A percentile compares a stretch with the other conserved stretches of the same genome.
Conservation (phyloP, 64 coral and sea anemone species). For the Dendrophyllia cribrosa region DNA sequence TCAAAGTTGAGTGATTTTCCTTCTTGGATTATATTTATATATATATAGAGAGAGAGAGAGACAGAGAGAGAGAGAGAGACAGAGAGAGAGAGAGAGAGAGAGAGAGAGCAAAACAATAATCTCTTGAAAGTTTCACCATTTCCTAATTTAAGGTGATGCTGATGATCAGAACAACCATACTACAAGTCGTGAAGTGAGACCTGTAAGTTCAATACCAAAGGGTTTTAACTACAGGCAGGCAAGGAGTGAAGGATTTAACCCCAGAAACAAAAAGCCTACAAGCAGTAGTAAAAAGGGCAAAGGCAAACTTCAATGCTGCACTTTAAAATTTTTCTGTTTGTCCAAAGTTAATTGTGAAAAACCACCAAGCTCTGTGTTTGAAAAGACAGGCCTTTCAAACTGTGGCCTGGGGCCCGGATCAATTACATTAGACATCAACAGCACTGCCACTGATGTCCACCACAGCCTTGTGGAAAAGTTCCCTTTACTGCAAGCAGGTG, state of each 20-base stretch:
- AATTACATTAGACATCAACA: conserved; percentile 54
- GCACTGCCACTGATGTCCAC: conserved; percentile 33
- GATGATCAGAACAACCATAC: neutral
- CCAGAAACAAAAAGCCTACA: neutral
- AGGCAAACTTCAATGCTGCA: conserved; percentile 1
- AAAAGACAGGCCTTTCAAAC: conserved; percentile 58
- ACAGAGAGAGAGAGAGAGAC: too few species aligned
- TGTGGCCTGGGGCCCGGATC: conserved; percentile 40
- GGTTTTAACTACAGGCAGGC: conserved; percentile 4
- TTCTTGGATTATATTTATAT: too few species aligned
- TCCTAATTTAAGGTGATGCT: conserved; percentile 6
- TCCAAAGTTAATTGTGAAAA: conserved; percentile 50
- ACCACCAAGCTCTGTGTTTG: conserved; percentile 36
- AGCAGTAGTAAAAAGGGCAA: neutral
- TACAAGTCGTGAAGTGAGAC: neutral
- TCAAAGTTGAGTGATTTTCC: too few species aligned
- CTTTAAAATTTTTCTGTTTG: conserved; percentile 53
- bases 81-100: too few species aligned
- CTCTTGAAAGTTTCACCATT: neutral
- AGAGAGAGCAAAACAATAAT: too few species aligned
- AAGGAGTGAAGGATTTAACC: neutral
- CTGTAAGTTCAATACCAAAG: neutral
- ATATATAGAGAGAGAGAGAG: too few species aligned
- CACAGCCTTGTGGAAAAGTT: conserved; percentile 38
- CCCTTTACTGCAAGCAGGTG: conserved; percentile 35